Evolutionary conservation across 2,797 vertebrate species (phyloP).

Genomic region (Brotula barbata): DNA sequence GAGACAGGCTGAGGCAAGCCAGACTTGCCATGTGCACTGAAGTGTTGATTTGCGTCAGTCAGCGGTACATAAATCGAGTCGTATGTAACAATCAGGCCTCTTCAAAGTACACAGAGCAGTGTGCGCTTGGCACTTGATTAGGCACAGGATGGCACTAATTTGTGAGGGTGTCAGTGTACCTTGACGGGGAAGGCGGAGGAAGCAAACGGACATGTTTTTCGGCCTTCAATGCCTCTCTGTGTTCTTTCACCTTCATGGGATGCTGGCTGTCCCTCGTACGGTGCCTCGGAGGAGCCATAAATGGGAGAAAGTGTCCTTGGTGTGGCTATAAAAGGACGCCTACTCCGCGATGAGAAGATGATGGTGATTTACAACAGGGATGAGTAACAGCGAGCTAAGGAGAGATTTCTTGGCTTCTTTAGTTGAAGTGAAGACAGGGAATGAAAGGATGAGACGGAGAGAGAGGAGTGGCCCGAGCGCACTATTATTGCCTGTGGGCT

Average conservation of each 20-base stretch:
- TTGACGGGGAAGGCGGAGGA: constrained; percentile 19
- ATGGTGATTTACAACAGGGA: constrained; percentile 62
- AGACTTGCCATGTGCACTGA: constrained; percentile 51
- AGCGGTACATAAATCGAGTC: constrained; percentile 45
- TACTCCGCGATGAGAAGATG: constrained; percentile 47
- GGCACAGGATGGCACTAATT: constrained; percentile 49
- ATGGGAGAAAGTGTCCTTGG: constrained; percentile 78
- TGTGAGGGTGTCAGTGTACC: constrained; percentile 47
- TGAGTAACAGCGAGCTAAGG: constrained; percentile 34
- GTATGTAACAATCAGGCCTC: constrained; percentile 36
- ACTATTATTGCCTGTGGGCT: constrained; percentile 31
- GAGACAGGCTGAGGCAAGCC: constrained; percentile 72
- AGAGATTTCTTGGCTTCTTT: constrained; percentile 55
- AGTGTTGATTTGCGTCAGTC: constrained; percentile 61
- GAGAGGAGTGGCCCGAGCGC: constrained; percentile 46
- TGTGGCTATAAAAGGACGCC: constrained; percentile 79
- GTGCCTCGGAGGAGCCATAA: constrained; percentile 70
- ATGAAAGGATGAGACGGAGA: constrained; percentile 43
- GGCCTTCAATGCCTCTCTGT: constrained; percentile 45
- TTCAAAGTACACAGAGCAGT: constrained; percentile 42
- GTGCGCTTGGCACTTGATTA: constrained; percentile 48
- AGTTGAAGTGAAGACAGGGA: constrained; percentile 38
- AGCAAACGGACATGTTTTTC: constrained; percentile 39
- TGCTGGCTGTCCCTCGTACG: constrained; percentile 22
- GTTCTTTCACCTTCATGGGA: constrained; percentile 65